phyloP scores from a whole-genome alignment of 2,888 invertebrate genomes.

The Choristoneura rosaceana region DNA sequence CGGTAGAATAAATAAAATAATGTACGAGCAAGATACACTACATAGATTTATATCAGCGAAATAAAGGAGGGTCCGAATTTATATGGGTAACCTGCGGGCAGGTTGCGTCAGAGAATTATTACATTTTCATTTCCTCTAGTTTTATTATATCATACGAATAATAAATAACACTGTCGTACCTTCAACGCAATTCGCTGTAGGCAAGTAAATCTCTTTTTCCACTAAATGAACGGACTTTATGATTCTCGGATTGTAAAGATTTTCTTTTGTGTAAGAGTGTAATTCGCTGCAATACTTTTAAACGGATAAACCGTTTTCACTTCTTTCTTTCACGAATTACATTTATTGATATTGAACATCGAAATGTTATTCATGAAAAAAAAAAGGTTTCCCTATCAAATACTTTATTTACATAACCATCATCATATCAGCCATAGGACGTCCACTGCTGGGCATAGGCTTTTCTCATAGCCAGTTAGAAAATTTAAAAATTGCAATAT shows the following conservation, averaged over 20 bases:
- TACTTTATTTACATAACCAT: too few species aligned
- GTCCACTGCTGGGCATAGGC: too few species aligned
- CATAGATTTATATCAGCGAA: conserved; percentile 37
- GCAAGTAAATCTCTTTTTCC: neutral
- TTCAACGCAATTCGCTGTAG: neutral
- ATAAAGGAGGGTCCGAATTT: conserved; percentile 40
- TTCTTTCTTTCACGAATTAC: too few species aligned
- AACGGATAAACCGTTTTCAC: too few species aligned
- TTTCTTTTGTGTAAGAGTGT: neutral
- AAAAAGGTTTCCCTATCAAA: too few species aligned
- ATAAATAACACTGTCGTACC: neutral
- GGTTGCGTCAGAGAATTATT: conserved; percentile 27
- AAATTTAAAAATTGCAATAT: too few species aligned
- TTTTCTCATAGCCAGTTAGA: too few species aligned
- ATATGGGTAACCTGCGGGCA: conserved; percentile 34
- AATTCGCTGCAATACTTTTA: too few species aligned
- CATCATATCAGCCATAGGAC: too few species aligned
- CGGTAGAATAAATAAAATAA: neutral
- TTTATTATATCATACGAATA: conserved; percentile 8
- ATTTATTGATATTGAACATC: too few species aligned
- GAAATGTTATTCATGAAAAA: neutral
- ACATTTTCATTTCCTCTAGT: conserved; percentile 24
- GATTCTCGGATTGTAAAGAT: neutral
- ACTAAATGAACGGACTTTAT: neutral
- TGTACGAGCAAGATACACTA: conserved; percentile 1